phyloP scores from a whole-genome alignment of 2,888 invertebrate species.

The Girardia tigrina region DNA sequence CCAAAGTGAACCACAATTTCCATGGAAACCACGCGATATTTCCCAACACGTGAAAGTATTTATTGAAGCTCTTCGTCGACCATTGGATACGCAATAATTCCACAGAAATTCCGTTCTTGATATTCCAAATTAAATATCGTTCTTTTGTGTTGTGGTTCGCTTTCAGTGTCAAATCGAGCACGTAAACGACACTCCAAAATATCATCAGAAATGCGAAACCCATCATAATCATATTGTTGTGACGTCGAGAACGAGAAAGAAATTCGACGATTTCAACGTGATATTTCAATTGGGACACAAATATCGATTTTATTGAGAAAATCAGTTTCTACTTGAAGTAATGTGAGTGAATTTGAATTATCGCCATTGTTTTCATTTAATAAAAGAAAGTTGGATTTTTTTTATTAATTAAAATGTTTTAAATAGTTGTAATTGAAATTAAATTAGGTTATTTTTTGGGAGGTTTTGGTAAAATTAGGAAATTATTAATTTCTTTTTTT shows the following conservation, averaged over 20 bases:
- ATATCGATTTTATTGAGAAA: not conserved
- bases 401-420: too few relatives aligned
- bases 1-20: constrained; percentile 6
- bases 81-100: not conserved
- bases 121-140: constrained; percentile 17
- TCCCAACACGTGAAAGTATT: not conserved
- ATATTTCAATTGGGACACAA: too few relatives aligned
- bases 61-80: constrained; percentile 13
- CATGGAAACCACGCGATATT: not conserved
- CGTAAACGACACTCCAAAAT: constrained; percentile 1
- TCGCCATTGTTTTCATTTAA: not conserved
- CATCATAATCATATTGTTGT: not conserved
- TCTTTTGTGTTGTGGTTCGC: not conserved
- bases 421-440: too few relatives aligned
- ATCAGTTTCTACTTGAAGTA: constrained; percentile 1
- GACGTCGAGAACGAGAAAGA: not conserved
- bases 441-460: too few relatives aligned
- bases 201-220: not conserved
- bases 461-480: too few relatives aligned
- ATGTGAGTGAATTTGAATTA: not conserved
- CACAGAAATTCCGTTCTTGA: not conserved
- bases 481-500: too few relatives aligned
- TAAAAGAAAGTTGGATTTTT: too few relatives aligned
- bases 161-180: not conserved
- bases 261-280: not conserved